Base-by-base conservation (phyloP, 2,113 vertebrate species). In the Alectura lathami region DNA sequence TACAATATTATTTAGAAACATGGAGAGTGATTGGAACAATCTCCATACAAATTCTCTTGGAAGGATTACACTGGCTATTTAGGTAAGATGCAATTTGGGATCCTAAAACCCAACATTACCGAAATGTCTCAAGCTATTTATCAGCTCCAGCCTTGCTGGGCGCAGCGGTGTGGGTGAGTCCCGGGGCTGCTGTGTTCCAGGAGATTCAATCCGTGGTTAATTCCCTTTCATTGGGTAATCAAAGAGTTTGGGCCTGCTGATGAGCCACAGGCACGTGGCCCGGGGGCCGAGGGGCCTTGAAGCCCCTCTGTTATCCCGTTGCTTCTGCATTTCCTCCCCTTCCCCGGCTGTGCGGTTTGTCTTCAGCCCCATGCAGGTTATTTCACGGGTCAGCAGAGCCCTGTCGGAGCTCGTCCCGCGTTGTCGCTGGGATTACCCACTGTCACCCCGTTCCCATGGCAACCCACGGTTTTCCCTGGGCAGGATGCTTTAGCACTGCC, bases 371-470 rank as follows among this genome's bases (percentile, higher is more conserved):
- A 7, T n/a, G 93, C 62, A 48, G 79, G 90, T 93, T 30, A 24
- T 77, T 50, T 79, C 91, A 51, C 0, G 42, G 95, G 91, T 93
- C 89, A 86, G 86, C 9, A 14, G 63, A 72, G 70, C 59, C 66
- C 6, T 51, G 34, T 50, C 67, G 0, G 2, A 67, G 26, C 3
- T 4, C 3, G 18, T 64, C 92, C 56, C 0, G 9, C 0, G 2
- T 4, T 0, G 38, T 82, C 59, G 43, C 42, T 26, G 57, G 43
- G 79, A 82, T 94, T 47, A 38, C 36, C 53, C 0, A 0, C 47
- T 50, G 74, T 81, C 88, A 3, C 23, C 69, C 76, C 2, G 78
- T 97, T 95, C 77, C 96, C 84, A 93, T 96, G 94, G 94, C 89
- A 91, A 95, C 86, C 8, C 17, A 63, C 30, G 69, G 86, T 43